phyloP scores from a whole-genome alignment of 2,113 vertebrate species.

The Cavia porcellus region DNA sequence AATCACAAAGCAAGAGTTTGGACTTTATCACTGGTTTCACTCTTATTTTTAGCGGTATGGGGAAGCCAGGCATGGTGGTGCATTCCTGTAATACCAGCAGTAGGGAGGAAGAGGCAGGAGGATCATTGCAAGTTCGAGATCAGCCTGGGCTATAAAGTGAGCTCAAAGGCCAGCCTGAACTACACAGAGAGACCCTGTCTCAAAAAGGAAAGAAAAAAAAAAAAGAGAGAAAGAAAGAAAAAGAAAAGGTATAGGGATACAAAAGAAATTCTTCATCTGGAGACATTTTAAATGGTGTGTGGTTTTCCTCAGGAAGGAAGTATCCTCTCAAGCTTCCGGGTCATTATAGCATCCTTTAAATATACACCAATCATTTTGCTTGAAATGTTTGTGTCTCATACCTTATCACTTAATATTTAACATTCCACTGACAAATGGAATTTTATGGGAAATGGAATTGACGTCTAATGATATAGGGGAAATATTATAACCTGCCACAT shows the following conservation, averaged over 20 bases:
- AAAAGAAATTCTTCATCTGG: conserved; percentile 55
- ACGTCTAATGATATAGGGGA: not conserved
- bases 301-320: conserved; percentile 51
- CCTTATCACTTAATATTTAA: not conserved
- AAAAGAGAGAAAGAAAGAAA: no score
- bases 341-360: not conserved
- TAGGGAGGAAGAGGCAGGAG: no score
- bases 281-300: conserved; percentile 46
- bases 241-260: not conserved
- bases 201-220: no score
- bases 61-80: no score
- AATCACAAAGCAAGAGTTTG: conserved; percentile 29
- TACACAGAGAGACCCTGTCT: no score
- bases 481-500: not conserved
- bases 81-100: no score
- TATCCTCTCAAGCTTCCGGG: not conserved
- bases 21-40: conserved; percentile 12
- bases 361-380: not conserved
- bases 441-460: conserved; percentile 2
- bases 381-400: not conserved
- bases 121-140: no score
- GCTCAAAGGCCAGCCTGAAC: no score
- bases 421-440: not conserved
- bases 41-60: conserved; percentile 44
- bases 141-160: no score